Evolutionary conservation across 2,797 vertebrate genomes (phyloP).

Genomic region (Falco peregrinus): DNA sequence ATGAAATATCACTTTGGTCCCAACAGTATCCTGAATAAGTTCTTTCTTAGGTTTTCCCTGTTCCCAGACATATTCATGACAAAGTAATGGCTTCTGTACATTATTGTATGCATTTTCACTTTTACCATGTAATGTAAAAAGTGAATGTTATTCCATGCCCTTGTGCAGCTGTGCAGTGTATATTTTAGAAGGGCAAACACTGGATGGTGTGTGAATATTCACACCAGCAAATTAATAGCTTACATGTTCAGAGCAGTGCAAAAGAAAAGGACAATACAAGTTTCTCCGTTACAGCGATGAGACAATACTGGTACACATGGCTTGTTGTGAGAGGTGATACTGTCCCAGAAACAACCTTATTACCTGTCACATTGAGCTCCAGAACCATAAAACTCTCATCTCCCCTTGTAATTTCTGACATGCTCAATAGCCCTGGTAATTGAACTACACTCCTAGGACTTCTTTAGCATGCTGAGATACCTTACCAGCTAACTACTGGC

Average conservation of each 20-base stretch:
- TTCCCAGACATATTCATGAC: constrained; percentile 44
- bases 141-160: constrained; percentile 24
- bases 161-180: constrained; percentile 17
- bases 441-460: constrained; percentile 44
- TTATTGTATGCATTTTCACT: constrained; percentile 57
- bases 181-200: constrained; percentile 40
- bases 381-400: constrained; percentile 62
- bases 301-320: constrained; percentile 40
- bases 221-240: not conserved
- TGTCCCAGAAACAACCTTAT: constrained; percentile 63
- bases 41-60: constrained; percentile 34
- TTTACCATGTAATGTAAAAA: constrained; percentile 50
- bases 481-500: constrained; percentile 62
- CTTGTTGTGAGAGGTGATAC: constrained; percentile 46
- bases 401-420: constrained; percentile 45
- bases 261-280: constrained; percentile 39
- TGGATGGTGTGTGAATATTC: not conserved
- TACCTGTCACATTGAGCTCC: constrained; percentile 57
- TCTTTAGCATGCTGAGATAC: constrained; percentile 50
- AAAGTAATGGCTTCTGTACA: constrained; percentile 47
- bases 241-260: not conserved
- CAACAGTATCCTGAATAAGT: constrained; percentile 44
- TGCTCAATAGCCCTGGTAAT: constrained; percentile 65
- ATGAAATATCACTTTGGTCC: constrained; percentile 52
- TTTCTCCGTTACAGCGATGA: constrained; percentile 32